phyloP scores from a whole-genome alignment of 2,113 vertebrate species.

The Pseudonaja textilis region DNA sequence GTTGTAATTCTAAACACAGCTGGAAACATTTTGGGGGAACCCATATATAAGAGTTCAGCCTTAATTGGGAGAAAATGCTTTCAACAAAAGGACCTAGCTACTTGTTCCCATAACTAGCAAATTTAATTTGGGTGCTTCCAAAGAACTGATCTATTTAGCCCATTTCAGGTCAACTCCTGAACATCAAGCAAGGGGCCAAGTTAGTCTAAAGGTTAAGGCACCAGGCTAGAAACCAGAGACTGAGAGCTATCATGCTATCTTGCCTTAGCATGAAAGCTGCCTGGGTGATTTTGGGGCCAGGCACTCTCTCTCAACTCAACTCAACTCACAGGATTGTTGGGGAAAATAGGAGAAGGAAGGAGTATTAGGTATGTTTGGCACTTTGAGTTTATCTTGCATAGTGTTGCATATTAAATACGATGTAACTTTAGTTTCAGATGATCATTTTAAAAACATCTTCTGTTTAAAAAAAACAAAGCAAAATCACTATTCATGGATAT shows the following conservation, averaged over 20 bases:
- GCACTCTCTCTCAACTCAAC: background rate
- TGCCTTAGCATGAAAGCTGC: background rate
- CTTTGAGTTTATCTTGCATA: background rate
- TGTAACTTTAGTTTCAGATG: slow-evolving; percentile 7
- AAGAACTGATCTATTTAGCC: background rate
- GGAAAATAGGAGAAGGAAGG: background rate
- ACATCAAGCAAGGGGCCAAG: background rate
- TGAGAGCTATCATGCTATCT: background rate
- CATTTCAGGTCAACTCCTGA: background rate
- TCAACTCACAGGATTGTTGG: background rate
- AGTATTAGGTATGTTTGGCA: background rate
- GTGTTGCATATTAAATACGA: background rate
- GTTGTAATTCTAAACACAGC: background rate
- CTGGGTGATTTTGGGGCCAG: background rate
- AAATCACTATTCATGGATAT: background rate
- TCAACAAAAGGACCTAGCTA: background rate
- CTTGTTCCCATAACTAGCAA: background rate
- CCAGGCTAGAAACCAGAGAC: background rate
- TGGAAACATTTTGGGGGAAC: background rate
- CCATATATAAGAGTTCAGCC: background rate
- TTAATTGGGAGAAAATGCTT: background rate
- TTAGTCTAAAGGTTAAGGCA: background rate
- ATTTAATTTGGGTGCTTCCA: background rate
- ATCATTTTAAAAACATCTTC: slow-evolving; percentile 29
- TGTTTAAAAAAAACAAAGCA: background rate